A percentile compares a stretch with the other conserved stretches of the same genome.
phyloP scores from a whole-genome alignment of 2,888 invertebrate genomes.

The Drosophila demipolita region DNA sequence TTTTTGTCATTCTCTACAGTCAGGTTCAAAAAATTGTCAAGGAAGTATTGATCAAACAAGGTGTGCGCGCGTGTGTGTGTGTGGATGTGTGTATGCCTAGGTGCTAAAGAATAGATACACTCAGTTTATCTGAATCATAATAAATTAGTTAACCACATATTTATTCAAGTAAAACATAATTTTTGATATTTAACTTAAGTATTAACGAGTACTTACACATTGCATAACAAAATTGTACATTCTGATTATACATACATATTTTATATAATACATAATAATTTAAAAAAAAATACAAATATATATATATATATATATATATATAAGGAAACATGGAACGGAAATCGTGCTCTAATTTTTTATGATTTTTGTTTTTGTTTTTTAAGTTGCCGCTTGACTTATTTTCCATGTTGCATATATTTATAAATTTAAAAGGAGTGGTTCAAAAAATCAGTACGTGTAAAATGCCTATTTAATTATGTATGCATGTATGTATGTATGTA shows the following conservation, averaged over 20 bases:
- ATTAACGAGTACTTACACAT: conserved; percentile 70
- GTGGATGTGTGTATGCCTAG: neutral
- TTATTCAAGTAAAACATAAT: conserved; percentile 50
- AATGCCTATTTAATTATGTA: conserved; percentile 8
- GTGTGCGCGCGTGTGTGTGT: neutral
- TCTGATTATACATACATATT: conserved; percentile 52
- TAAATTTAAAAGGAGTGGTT: conserved; percentile 6
- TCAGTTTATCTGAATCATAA: conserved; percentile 40
- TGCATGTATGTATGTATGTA: neutral
- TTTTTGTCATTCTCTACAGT: neutral
- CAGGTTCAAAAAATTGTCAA: conserved; percentile 28
- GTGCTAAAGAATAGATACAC: conserved; percentile 1
- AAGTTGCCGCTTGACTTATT: conserved; percentile 20
- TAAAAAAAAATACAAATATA: conserved; percentile 37
- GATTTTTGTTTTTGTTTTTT: conserved; percentile 12
- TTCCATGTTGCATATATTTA: conserved; percentile 24
- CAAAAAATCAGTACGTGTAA: conserved; percentile 39
- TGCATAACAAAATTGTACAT: conserved; percentile 77
- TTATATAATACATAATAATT: conserved; percentile 63
- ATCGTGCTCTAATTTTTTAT: conserved; percentile 47
- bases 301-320: neutral
- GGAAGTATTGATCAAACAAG: conserved; percentile 60
- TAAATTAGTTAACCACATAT: conserved; percentile 73
- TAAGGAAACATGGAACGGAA: conserved; percentile 49
- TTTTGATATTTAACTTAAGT: conserved; percentile 44